These are phyloP conservation scores for Leptinotarsa lineolata DNA, from an alignment of 1,140 invertebrate genomes.

Conservation along the genomic window DNA sequence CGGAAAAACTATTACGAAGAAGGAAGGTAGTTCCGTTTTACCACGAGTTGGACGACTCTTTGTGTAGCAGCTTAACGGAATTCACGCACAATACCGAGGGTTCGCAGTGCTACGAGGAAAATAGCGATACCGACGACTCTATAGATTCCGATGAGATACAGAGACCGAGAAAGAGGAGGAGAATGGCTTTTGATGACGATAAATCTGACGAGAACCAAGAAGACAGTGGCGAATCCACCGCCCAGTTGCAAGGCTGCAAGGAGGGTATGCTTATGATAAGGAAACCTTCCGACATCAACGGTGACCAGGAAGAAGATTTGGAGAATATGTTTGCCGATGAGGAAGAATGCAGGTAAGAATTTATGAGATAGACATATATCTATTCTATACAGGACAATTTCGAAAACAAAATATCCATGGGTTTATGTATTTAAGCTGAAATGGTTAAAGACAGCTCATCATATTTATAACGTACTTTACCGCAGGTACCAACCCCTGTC, in stretches of 20 bases:
- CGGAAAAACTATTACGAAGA: slow-evolving; percentile 38
- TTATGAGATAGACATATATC: background rate
- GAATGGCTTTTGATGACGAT: slow-evolving; percentile 20
- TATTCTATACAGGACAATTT: background rate
- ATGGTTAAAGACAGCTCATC: background rate
- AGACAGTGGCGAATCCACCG: background rate
- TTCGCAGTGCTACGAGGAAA: slow-evolving; percentile 13
- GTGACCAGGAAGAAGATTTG: slow-evolving; percentile 16
- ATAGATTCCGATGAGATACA: slow-evolving; percentile 22
- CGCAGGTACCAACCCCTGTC: slow-evolving; percentile 45
- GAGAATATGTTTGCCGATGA: slow-evolving; percentile 26
- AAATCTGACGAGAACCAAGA: slow-evolving; percentile 16
- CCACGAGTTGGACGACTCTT: slow-evolving; percentile 47
- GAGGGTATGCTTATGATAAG: slow-evolving; percentile 11
- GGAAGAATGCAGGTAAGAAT: slow-evolving; percentile 22
- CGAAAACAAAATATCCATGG: background rate
- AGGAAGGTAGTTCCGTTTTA: slow-evolving; percentile 44
- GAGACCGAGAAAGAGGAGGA: slow-evolving; percentile 10
- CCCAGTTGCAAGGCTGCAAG: background rate
- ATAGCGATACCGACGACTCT: slow-evolving; percentile 15
- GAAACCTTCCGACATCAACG: slow-evolving; percentile 16
- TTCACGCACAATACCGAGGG: slow-evolving; percentile 43
- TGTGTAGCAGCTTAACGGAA: slow-evolving; percentile 48
- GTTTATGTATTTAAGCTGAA: background rate
- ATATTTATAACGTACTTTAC: background rate